Percentiles rank a stretch among this genome's conserved stretches.
Conservation (phyloP, 1,140 invertebrate genomes). For the Drosophila ironensis region DNA sequence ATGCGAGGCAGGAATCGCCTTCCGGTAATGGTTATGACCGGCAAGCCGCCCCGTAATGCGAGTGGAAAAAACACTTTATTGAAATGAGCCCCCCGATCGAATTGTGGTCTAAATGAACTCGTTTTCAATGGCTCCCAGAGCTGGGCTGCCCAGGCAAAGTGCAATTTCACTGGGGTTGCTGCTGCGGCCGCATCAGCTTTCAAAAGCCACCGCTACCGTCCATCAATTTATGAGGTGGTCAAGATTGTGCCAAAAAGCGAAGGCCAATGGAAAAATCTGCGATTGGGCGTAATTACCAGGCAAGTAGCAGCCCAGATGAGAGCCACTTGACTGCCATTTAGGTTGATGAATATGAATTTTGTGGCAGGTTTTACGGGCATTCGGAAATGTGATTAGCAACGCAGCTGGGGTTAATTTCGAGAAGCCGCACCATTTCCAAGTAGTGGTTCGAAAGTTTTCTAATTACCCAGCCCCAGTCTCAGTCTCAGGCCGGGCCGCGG, state of each 20-base stretch:
- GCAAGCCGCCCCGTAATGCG: constrained; percentile 28
- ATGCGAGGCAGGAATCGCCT: constrained; percentile 43
- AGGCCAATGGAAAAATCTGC: constrained; percentile 1
- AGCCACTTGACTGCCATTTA: constrained; percentile 54
- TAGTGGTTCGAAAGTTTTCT: constrained; percentile 59
- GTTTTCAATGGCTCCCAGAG: constrained; percentile 52
- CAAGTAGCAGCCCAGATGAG: constrained; percentile 15
- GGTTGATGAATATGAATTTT: constrained; percentile 67
- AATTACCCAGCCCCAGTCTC: constrained; percentile 46
- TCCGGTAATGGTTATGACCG: constrained; percentile 70
- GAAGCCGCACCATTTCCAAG: constrained; percentile 12
- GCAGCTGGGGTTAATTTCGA: constrained; percentile 18
- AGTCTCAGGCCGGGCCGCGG: too few species aligned
- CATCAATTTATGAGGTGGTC: constrained; percentile 72
- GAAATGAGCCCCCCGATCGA: constrained; percentile 65
- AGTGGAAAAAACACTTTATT: constrained; percentile 66
- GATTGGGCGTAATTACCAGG: constrained; percentile 59
- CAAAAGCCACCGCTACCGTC: constrained; percentile 49
- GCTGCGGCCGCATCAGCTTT: background rate
- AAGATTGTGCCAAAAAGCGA: constrained; percentile 70
- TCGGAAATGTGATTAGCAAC: background rate
- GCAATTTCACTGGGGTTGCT: constrained; percentile 43
- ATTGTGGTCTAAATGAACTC: constrained; percentile 69
- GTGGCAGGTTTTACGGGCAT: constrained; percentile 43
- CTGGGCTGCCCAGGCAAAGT: constrained; percentile 16